Evolutionary conservation across 1,140 invertebrate genomes (phyloP), one percentile per base, ranked within the genome.

Genomic region (Fopius arisanus): DNA sequence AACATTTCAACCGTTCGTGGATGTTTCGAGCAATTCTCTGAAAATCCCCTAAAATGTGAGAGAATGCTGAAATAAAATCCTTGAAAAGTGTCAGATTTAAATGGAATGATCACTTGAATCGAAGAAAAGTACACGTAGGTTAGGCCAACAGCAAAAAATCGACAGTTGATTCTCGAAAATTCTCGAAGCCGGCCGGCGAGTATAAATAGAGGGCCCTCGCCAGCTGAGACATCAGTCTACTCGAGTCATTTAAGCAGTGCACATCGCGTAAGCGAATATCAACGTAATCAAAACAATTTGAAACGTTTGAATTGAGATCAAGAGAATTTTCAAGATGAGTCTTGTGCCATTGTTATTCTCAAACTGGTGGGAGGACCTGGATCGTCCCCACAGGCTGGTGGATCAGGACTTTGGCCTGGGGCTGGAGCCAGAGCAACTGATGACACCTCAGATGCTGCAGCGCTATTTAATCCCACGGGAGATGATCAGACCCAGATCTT

Each of bases 311-410:
- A 73, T 16, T 9, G 37, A 70, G 48, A 26, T 28, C n/a, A 48
- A n/a, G 14, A 62, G 40, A 68, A 3, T 54, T 37, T n/a, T 21
- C 40, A 77, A 82, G 48, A 86, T 87, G 86, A 85, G 84, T 73
- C 74, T 86, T 26, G 77, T 84, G 3, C 85, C 85, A 29, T 69
- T 85, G 69, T 43, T 88, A 6, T 87, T 88, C 67, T 87, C 87
- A 33, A 81, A 87, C 69, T 88, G 86, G 86, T 88, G 87, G 79
- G 82, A 82, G 14, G 82, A 83, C 43, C 48, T 86, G 67, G 75
- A 81, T 0, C 62, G 73, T 4, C 86, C 86, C 0, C 78, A 80
- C 16, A 70, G 77, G 2, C 37, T 86, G 0, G 79, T 82, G 28
- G 83, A 87, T 41, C 84, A 87, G 33, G 62, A 85, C 74, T 86